These are phyloP conservation scores for Dromiciops gliroides DNA, from an alignment of 2,113 vertebrate genomes.

Conservation along the genomic window DNA sequence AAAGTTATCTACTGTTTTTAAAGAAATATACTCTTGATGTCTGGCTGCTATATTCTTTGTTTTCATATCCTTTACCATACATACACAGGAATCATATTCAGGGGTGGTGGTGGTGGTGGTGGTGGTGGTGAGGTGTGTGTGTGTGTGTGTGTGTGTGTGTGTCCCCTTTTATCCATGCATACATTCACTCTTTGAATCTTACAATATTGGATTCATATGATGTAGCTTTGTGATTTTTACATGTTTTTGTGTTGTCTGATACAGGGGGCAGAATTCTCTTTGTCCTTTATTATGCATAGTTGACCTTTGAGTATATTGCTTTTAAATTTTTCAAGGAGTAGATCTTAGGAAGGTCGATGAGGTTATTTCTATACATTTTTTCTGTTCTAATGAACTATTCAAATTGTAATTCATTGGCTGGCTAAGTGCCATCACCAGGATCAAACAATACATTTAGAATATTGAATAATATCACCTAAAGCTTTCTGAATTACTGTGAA, in stretches of 20 bases:
- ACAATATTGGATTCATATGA: constrained; percentile 31
- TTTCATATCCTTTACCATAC: constrained; percentile 38
- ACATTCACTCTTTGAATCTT: background rate
- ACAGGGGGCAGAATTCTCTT: background rate
- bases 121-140: too few species aligned
- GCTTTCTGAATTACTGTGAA: background rate
- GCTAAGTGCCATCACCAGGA: background rate
- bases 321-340: constrained; percentile 39
- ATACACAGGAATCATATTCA: background rate
- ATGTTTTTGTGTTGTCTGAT: background rate
- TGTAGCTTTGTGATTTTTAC: constrained; percentile 36
- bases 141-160: background rate
- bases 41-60: constrained; percentile 34
- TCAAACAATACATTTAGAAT: rapidly evolving
- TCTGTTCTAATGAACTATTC: background rate
- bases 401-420: constrained; percentile 29
- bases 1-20: constrained; percentile 66
- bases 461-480: constrained; percentile 25
- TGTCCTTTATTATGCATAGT: background rate
- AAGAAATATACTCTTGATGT: constrained; percentile 39
- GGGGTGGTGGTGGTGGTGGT: too few species aligned
- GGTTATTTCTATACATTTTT: background rate
- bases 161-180: background rate
- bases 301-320: constrained; percentile 21
- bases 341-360: rapidly evolving